Evolutionary conservation across 2,888 invertebrate genomes (phyloP).

Genomic region (Drosophila acutilabella): DNA sequence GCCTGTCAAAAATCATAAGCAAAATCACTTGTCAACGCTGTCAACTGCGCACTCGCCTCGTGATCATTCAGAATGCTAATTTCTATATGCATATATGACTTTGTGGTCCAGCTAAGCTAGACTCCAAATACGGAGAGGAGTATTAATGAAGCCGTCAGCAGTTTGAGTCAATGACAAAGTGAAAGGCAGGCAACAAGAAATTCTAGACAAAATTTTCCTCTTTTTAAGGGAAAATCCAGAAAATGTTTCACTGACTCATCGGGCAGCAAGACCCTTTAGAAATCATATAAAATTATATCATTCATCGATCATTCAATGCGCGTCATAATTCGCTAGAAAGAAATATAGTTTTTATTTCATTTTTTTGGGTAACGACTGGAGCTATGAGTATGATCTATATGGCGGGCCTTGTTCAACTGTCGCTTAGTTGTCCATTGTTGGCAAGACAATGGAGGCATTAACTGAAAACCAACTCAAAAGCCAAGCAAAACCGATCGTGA

Average conservation of each 20-base stretch:
- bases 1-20: constrained; percentile 80
- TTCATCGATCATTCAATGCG: constrained; percentile 78
- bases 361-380: not conserved
- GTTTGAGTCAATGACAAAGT: constrained; percentile 66
- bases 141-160: constrained; percentile 83
- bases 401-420: constrained; percentile 60
- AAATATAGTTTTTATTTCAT: constrained; percentile 31
- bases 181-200: constrained; percentile 45
- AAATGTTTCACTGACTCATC: constrained; percentile 62
- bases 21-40: constrained; percentile 82
- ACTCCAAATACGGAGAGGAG: constrained; percentile 13
- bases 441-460: constrained; percentile 73
- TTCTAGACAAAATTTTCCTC: constrained; percentile 17
- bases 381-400: constrained; percentile 32
- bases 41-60: constrained; percentile 46
- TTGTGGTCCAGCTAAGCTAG: constrained; percentile 13
- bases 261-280: constrained; percentile 25
- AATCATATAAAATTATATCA: constrained; percentile 66
- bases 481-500: constrained; percentile 69
- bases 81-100: constrained; percentile 40
- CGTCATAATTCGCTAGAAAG: constrained; percentile 83
- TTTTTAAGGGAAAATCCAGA: not conserved
- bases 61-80: constrained; percentile 58
- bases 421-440: constrained; percentile 60
- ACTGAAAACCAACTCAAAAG: constrained; percentile 40